A percentile compares a stretch with the other conserved stretches of the same genome.
Evolutionary conservation across 2,797 vertebrate species (phyloP).

Genomic region (Danio aesculapii): DNA sequence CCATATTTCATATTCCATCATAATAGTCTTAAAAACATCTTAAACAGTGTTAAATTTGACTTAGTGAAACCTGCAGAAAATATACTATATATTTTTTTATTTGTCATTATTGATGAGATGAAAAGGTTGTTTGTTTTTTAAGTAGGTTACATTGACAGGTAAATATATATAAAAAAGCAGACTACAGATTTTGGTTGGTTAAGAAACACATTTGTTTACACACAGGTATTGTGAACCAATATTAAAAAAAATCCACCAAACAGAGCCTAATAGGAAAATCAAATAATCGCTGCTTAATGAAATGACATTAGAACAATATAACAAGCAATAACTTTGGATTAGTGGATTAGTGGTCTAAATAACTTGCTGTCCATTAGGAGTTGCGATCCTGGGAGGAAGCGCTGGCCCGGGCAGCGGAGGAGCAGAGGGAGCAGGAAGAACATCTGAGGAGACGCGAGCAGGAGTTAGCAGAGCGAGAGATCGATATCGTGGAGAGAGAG

Average conservation of each 20-base stretch:
- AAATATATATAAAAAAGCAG: too few relatives aligned
- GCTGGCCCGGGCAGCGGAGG: constrained; percentile 86
- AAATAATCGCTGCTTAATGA: background rate
- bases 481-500: constrained; percentile 92
- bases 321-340: constrained; percentile 10
- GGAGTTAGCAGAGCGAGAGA: constrained; percentile 90
- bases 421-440: constrained; percentile 90
- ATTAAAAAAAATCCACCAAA: background rate
- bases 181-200: background rate
- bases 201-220: background rate
- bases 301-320: background rate
- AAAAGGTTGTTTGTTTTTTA: too few relatives aligned
- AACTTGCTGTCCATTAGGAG: constrained; percentile 75
- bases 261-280: background rate
- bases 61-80: too few relatives aligned
- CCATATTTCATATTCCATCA: too few relatives aligned
- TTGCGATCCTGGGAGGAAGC: constrained; percentile 92
- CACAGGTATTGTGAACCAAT: background rate
- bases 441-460: constrained; percentile 88
- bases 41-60: too few relatives aligned
- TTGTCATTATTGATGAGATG: too few relatives aligned
- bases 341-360: constrained; percentile 11
- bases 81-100: too few relatives aligned
- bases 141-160: background rate
- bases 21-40: too few relatives aligned